Evolutionary conservation across 2,888 invertebrate genomes (phyloP), one percentile per base, ranked within the genome.

Genomic region (Ametastegia equiseti): DNA sequence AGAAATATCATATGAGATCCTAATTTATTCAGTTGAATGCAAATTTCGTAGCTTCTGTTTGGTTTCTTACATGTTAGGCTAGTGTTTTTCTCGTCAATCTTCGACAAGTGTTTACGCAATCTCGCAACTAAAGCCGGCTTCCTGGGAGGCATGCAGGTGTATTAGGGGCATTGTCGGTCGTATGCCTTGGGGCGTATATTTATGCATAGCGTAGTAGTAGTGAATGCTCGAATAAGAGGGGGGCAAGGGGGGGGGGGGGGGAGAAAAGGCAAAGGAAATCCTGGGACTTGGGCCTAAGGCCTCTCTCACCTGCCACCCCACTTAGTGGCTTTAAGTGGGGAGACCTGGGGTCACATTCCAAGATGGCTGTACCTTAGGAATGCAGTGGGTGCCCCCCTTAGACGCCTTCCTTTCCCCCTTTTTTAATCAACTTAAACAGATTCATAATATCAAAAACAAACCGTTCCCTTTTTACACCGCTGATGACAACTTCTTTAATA

Each of bases 281-380:
- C 30, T 57, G 54, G 71, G 80, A 39, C 60, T 45, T 23, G 65
- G 73, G 80, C 73, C 80, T 80, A 57, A 80, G 80, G 84, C 83
- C 83, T 83, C 84, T 83, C 80, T 84, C 86, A 84, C 83, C 83
- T 82, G 85, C 85, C 84, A 85, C 86, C 87, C 87, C 88, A 87
- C 88, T 88, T 86, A 86, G 85, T 63, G 89, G 88, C 89, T 89
- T 87, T 86, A 87, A 84, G 89, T 88, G 90, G 90, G 88, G 86
- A 89, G 86, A 89, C 89, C 89, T 84, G 91, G 90, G 91, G 91
- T 91, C 92, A 92, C 92, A 92, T 92, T 92, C 92, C 92, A 92
- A 92, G 91, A 92, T 92, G 92, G 92, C 92, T 90, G 91, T 90
- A 89, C 88, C 89, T 88, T 86, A 89, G 92, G 92, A 92, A 92